phyloP scores from a whole-genome alignment of 2,797 vertebrate genomes.

The Enteromius thamalakanensis region DNA sequence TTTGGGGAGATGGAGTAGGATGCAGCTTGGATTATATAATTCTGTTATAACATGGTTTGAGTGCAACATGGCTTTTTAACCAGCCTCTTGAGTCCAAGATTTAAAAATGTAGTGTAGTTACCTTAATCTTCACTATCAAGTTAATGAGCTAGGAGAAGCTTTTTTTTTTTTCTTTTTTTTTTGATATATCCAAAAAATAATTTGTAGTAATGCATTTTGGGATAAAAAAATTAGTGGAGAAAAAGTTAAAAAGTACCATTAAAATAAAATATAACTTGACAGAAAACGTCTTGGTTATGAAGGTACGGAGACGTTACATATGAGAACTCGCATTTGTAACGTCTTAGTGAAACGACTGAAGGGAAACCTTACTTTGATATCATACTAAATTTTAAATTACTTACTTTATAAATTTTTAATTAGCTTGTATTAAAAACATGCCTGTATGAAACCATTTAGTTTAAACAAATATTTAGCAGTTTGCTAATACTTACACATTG shows the following conservation, averaged over 20 bases:
- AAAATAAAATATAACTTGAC: not conserved
- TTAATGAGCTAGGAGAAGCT: not conserved
- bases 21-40: conserved; percentile 32
- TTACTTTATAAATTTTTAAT: not conserved
- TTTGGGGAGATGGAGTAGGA: conserved; percentile 20
- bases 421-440: not conserved
- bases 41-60: conserved; percentile 2
- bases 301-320: too few species aligned
- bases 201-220: not conserved
- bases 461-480: not conserved
- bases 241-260: not conserved
- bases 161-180: too few species aligned
- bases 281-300: not conserved
- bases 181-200: not conserved
- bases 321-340: too few species aligned
- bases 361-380: not conserved
- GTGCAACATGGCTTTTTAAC: not conserved
- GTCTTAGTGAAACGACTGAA: too few species aligned
- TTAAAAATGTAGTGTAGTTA: not conserved
- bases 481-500: too few species aligned
- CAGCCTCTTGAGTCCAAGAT: not conserved
- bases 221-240: not conserved
- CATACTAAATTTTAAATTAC: not conserved
- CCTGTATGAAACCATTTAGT: not conserved
- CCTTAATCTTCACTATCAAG: not conserved